These are phyloP conservation scores for Agrilus planipennis DNA, from an alignment of 1,140 invertebrate species.

Conservation along the genomic window DNA sequence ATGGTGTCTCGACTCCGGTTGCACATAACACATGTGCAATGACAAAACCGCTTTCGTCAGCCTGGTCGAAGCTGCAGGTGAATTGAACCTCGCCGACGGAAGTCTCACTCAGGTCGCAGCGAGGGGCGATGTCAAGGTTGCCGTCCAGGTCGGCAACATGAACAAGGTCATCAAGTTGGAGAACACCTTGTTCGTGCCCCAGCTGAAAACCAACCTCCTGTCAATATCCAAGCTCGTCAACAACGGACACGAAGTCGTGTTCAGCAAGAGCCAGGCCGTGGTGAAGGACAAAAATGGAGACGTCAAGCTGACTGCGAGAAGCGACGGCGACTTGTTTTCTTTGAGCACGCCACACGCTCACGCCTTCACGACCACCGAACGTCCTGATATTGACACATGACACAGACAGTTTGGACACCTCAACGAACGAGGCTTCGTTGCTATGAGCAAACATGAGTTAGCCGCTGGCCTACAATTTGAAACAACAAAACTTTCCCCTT, in stretches of 20 bases:
- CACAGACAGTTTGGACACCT: no score
- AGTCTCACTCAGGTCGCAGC: conserved; percentile 7
- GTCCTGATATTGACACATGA: no score
- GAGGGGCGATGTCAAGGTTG: conserved; percentile 8
- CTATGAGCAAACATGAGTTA: no score
- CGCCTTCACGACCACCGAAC: no score
- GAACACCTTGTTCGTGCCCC: conserved; percentile 9
- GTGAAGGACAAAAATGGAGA: background rate
- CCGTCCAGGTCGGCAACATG: background rate
- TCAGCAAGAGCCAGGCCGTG: conserved; percentile 3
- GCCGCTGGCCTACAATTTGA: no score
- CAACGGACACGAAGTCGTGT: conserved; percentile 8
- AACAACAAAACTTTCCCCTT: no score
- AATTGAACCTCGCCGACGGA: conserved; percentile 8
- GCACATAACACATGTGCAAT: conserved; percentile 5
- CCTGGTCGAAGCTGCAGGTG: background rate
- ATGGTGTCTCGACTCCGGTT: no score
- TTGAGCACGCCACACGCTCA: no score
- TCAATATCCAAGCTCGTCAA: conserved; percentile 14
- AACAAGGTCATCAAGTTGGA: background rate
- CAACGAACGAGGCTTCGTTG: no score
- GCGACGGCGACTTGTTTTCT: conserved; percentile 3
- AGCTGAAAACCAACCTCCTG: conserved; percentile 10
- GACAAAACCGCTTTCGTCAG: conserved; percentile 6
- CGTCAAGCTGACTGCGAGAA: background rate